Percentiles rank a stretch among this genome's conserved stretches.
Conservation (phyloP, 2,113 vertebrate genomes). For the Seriola dumerili region DNA sequence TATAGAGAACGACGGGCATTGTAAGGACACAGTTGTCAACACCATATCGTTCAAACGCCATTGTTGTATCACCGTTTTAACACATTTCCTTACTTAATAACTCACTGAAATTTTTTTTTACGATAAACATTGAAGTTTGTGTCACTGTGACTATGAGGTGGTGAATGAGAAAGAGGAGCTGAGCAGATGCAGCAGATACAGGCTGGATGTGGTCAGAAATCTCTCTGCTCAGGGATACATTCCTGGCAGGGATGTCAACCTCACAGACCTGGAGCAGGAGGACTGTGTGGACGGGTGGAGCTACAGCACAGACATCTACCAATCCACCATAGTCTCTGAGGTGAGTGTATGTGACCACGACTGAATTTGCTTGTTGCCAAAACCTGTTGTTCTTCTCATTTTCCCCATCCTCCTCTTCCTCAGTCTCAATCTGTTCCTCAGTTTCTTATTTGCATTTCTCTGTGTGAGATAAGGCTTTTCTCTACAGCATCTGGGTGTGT, state of each 20-base stretch:
- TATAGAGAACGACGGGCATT: too few species aligned
- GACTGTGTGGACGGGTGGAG: slow-evolving; percentile 79
- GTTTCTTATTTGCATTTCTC: background rate
- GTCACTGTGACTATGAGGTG: slow-evolving; percentile 27
- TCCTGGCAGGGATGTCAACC: slow-evolving; percentile 73
- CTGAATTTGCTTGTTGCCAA: too few species aligned
- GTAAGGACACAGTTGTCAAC: too few species aligned
- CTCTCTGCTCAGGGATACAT: slow-evolving; percentile 67
- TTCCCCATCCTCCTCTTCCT: too few species aligned
- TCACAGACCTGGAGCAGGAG: slow-evolving; percentile 75
- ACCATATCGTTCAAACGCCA: too few species aligned
- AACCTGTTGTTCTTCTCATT: too few species aligned
- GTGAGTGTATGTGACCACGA: slow-evolving; percentile 42
- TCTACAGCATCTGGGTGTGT: too few species aligned
- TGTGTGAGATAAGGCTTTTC: too few species aligned
- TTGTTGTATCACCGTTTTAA: too few species aligned
- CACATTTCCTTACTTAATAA: too few species aligned
- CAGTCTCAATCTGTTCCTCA: too few species aligned
- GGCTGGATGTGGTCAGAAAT: slow-evolving; percentile 73
- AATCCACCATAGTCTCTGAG: slow-evolving; percentile 80
- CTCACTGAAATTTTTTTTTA: too few species aligned
- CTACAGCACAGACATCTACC: slow-evolving; percentile 80
- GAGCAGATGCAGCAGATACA: slow-evolving; percentile 81
- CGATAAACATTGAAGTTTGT: background rate
- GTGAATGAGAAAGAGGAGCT: slow-evolving; percentile 65